Conservation (phyloP, 2,888 invertebrate species). For the Eubasilissa splendida region DNA sequence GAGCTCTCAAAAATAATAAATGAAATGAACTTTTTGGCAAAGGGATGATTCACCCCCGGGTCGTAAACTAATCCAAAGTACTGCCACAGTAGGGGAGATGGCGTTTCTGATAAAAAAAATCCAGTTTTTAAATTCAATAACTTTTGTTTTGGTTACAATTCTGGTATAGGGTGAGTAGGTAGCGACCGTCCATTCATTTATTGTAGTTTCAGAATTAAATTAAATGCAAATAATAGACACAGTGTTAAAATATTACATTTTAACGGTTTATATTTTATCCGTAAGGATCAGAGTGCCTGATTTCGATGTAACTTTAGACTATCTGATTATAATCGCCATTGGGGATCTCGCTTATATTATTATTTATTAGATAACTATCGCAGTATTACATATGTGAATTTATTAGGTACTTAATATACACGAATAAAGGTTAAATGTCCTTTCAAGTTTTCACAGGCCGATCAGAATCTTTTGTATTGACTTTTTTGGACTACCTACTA, state of each 20-base stretch:
- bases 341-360: no score
- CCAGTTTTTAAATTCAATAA: constrained; percentile 33
- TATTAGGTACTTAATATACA: no score
- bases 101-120: constrained; percentile 13
- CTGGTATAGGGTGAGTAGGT: not conserved
- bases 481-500: no score
- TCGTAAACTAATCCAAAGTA: constrained; percentile 18
- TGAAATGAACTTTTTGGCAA: constrained; percentile 3
- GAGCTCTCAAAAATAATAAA: constrained; percentile 1
- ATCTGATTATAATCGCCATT: no score
- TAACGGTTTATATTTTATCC: not conserved
- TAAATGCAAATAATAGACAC: constrained; percentile 13
- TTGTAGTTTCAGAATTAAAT: constrained; percentile 4
- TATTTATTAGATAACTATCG: no score
- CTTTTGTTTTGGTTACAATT: constrained; percentile 30
- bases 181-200: not conserved
- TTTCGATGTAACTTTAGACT: no score
- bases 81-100: constrained; percentile 4
- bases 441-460: no score
- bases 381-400: no score
- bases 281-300: no score
- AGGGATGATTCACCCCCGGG: constrained; percentile 5
- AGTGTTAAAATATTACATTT: not conserved
- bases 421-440: no score
- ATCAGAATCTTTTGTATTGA: no score